Conservation (phyloP, 2,888 invertebrate species). For the Lithophane socia region DNA sequence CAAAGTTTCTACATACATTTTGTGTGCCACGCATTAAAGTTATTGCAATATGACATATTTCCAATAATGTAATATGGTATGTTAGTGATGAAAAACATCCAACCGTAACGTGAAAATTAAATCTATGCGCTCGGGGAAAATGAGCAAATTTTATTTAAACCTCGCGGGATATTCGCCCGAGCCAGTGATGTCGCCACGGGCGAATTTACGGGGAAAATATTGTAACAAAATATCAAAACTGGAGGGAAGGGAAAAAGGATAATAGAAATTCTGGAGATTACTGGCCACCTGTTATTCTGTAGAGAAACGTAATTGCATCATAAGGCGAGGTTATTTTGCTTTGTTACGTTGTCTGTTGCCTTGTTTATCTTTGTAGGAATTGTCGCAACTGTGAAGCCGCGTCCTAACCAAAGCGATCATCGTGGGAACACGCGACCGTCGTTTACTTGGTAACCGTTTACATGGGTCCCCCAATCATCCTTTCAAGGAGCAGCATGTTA, state of each 20-base stretch:
- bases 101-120: slow-evolving; percentile 66
- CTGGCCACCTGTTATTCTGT: slow-evolving; percentile 69
- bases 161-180: slow-evolving; percentile 71
- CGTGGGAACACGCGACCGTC: too few relatives aligned
- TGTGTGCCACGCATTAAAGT: slow-evolving; percentile 4
- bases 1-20: slow-evolving; percentile 4
- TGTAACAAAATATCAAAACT: slow-evolving; percentile 62
- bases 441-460: too few relatives aligned
- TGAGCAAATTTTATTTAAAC: slow-evolving; percentile 72
- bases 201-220: slow-evolving; percentile 66
- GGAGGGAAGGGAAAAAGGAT: slow-evolving; percentile 46
- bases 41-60: slow-evolving; percentile 35
- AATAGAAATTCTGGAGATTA: slow-evolving; percentile 70
- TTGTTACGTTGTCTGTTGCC: slow-evolving; percentile 22
- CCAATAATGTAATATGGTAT: slow-evolving; percentile 57
- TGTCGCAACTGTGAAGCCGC: slow-evolving; percentile 13
- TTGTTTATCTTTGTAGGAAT: slow-evolving; percentile 25
- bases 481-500: slow-evolving; percentile 16
- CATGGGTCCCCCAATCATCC: too few relatives aligned
- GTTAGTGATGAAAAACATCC: slow-evolving; percentile 57
- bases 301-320: slow-evolving; percentile 68
- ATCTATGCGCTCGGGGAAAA: slow-evolving; percentile 68
- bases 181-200: slow-evolving; percentile 60
- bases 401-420: not conserved
- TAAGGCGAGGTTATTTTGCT: slow-evolving; percentile 36